A percentile compares a stretch with the other conserved stretches of the same genome.
phyloP scores from a whole-genome alignment of 2,888 invertebrate genomes.

The Chirona hameri region DNA sequence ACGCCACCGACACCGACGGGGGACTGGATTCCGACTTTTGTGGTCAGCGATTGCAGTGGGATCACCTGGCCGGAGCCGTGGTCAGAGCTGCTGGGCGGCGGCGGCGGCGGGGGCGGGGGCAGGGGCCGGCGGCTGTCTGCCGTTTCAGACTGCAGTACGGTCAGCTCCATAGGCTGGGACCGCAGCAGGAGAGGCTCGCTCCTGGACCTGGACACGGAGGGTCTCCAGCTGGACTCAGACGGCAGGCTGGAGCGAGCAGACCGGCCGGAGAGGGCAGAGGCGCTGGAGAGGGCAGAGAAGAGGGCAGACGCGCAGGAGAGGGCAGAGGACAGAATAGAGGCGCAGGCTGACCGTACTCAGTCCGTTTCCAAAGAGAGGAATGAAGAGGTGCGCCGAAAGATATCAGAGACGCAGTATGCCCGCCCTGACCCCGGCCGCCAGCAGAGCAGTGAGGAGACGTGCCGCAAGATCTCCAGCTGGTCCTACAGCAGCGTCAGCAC shows the following conservation, averaged over 20 bases:
- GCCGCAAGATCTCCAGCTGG: conserved; percentile 1
- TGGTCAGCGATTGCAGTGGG: conserved; percentile 70
- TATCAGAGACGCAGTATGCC: no score
- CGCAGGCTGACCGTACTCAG: no score
- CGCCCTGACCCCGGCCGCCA: no score
- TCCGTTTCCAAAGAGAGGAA: no score
- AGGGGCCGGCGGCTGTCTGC: conserved; percentile 60
- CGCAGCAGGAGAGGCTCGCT: conserved; percentile 45
- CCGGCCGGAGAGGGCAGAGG: conserved; percentile 53
- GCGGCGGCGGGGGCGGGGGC: neutral
- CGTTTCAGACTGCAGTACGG: conserved; percentile 61
- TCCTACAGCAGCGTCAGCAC: conserved; percentile 46
- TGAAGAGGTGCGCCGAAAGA: neutral
- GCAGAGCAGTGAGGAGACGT: no score
- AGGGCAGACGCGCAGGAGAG: no score
- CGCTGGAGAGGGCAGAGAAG: no score
- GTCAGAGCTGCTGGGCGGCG: neutral
- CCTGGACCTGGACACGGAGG: conserved; percentile 36
- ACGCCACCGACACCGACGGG: neutral
- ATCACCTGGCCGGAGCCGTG: conserved; percentile 1
- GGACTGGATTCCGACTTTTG: conserved; percentile 71
- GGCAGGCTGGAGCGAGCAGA: conserved; percentile 84
- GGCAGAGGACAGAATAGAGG: no score
- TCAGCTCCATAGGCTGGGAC: conserved; percentile 36
- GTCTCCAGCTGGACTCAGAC: conserved; percentile 58